Conservation (phyloP, 2,113 vertebrate genomes). For the Antechinus flavipes region DNA sequence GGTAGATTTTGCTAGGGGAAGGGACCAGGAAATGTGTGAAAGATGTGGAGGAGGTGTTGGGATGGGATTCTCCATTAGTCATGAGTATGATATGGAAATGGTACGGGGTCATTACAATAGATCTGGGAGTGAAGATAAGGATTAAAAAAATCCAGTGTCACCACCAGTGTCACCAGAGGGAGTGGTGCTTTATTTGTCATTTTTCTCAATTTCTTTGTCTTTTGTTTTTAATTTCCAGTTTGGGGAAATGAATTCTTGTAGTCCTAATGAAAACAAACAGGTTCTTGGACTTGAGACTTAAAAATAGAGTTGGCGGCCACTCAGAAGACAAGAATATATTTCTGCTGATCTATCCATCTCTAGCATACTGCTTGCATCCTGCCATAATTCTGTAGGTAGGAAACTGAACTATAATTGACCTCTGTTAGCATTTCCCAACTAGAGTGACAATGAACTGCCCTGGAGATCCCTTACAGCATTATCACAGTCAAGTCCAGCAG, state of each 20-base stretch:
- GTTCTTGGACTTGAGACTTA: slow-evolving; percentile 71
- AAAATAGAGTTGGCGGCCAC: slow-evolving; percentile 70
- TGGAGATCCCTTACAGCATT: slow-evolving; percentile 76
- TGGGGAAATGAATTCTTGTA: slow-evolving; percentile 51
- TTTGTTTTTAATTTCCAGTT: slow-evolving; percentile 59
- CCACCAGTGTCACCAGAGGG: background rate
- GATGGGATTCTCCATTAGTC: background rate
- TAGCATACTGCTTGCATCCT: slow-evolving; percentile 77
- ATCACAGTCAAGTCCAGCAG: slow-evolving; percentile 74
- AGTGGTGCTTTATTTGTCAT: background rate
- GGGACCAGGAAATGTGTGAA: background rate
- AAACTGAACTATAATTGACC: slow-evolving; percentile 81
- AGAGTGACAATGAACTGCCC: slow-evolving; percentile 67
- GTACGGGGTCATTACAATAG: background rate
- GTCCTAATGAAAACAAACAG: slow-evolving; percentile 74
- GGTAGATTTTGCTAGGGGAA: background rate
- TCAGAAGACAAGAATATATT: slow-evolving; percentile 76
- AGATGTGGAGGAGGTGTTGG: background rate
- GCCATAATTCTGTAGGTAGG: slow-evolving; percentile 81
- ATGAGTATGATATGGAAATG: background rate
- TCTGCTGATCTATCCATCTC: slow-evolving; percentile 76
- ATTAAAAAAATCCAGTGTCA: background rate
- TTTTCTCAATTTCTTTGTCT: background rate
- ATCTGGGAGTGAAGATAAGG: background rate
- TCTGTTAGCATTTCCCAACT: slow-evolving; percentile 71